Evolutionary conservation across 2,113 vertebrate genomes (phyloP), one percentile per base, ranked within the genome.

Genomic region (Mesitornis unicolor): DNA sequence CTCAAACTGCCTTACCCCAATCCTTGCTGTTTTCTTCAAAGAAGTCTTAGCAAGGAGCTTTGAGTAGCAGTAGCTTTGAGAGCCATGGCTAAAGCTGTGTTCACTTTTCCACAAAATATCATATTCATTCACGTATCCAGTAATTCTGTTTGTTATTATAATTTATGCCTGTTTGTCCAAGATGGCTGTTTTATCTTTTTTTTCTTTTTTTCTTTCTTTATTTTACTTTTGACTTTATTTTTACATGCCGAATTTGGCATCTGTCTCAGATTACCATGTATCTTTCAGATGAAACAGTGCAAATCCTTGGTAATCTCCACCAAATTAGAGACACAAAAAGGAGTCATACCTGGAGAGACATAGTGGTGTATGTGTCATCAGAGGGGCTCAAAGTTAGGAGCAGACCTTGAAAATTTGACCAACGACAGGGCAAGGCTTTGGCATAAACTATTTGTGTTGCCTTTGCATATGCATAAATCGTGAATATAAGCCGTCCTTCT

Each of bases 21-120:
- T 42, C 36, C 71, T 80, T 42, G 26, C 24, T 87, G 88, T n/a
- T 90, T 90, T 50, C 79, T 92, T 92, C 85, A 93, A 88, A 95
- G 83, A 53, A 22, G 36, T 83, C 65, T 61, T 65, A 60, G 38
- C 51, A 63, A 79, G 43, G 25, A 75, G 19, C 36, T 91, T 80
- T 64, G 53, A 86, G 90, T 31, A 89, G 43, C 56, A 33, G 35
- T 10, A 38, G 36, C 36, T 59, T 85, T 92, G 31, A 92, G 31
- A 47, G 13, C 76, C 40, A 26, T 18, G 28, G 35, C 35, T 82
- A 84, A 78, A 84, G 38, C 56, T 53, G 2, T 19, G 40, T 68
- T 56, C 25, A 38, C 25, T 71, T 91, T 63, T 84, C 51, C 40
- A 78, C n/a, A 47, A 56, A 69, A 50, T 24, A 61, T 25, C 16